Evolutionary conservation across 2,797 vertebrate genomes (phyloP).

Genomic region (Gambelia wislizenii): DNA sequence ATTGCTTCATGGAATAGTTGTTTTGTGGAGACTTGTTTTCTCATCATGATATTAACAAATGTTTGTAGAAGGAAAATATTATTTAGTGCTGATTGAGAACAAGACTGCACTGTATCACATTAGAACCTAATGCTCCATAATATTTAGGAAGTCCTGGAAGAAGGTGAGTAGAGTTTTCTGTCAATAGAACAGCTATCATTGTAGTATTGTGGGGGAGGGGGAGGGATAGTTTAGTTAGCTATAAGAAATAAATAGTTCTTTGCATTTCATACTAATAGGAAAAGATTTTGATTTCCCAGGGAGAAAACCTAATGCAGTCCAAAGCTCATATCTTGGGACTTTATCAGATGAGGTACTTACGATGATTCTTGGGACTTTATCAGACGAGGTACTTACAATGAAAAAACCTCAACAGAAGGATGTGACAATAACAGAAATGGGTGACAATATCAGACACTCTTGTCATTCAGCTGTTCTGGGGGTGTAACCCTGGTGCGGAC

Average conservation of each 20-base stretch:
- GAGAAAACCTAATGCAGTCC: slow-evolving; percentile 18
- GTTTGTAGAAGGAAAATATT: slow-evolving; percentile 29
- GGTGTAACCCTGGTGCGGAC: too few species aligned
- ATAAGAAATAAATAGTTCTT: slow-evolving; percentile 28
- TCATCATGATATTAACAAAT: slow-evolving; percentile 10
- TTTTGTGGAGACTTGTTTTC: neutral
- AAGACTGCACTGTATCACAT: neutral
- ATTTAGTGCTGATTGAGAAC: slow-evolving; percentile 14
- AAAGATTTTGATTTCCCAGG: slow-evolving; percentile 47
- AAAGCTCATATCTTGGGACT: slow-evolving; percentile 15
- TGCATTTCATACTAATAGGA: slow-evolving; percentile 37
- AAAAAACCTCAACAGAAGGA: too few species aligned
- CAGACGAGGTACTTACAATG: too few species aligned
- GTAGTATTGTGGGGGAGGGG: neutral
- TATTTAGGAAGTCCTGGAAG: slow-evolving; percentile 13
- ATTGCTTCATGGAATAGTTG: neutral
- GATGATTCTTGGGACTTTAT: too few species aligned
- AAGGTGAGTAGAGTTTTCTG: slow-evolving; percentile 34
- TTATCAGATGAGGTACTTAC: too few species aligned
- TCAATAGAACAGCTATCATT: neutral
- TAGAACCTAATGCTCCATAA: slow-evolving; percentile 49
- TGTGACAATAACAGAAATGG: too few species aligned
- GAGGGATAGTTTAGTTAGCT: slow-evolving; percentile 29
- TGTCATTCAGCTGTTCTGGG: too few species aligned
- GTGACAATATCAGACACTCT: too few species aligned